Percentiles rank a stretch among this genome's conserved stretches.
These are phyloP conservation scores for Tetanocera ferruginea DNA, from an alignment of 2,888 invertebrate species.

Conservation along the genomic window DNA sequence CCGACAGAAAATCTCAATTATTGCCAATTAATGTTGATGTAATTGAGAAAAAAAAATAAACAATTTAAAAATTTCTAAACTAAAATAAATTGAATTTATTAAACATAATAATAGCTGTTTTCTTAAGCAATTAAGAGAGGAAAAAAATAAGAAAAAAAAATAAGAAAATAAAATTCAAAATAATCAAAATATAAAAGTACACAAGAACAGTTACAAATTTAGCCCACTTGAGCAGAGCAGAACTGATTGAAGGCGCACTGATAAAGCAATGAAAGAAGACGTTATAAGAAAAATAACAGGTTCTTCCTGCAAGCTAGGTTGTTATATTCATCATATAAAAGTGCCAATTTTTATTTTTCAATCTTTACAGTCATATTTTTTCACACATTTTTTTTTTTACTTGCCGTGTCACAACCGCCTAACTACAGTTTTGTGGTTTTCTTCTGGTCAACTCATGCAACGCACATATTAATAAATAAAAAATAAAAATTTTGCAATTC, in stretches of 20 bases:
- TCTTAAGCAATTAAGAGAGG: no score
- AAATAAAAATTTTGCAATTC: conserved; percentile 1
- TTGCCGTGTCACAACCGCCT: conserved; percentile 2
- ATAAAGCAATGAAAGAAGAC: neutral
- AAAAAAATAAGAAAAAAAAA: no score
- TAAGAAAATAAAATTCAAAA: neutral
- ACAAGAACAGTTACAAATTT: no score
- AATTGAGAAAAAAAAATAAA: neutral
- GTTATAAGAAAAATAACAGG: neutral
- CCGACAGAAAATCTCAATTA: neutral
- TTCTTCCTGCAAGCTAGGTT: neutral
- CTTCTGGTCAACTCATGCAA: conserved; percentile 20
- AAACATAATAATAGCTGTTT: no score
- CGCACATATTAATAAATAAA: neutral
- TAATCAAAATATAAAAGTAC: neutral
- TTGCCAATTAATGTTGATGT: no score
- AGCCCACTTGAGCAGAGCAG: no score
- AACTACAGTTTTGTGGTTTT: conserved; percentile 19
- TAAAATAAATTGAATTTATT: no score
- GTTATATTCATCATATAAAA: neutral
- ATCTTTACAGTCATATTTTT: neutral
- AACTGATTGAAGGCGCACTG: neutral
- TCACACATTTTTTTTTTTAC: neutral
- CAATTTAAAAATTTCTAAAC: no score
- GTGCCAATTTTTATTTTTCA: neutral